Conservation (phyloP, 2,888 invertebrate genomes). For the Sarcophaga variegata region DNA sequence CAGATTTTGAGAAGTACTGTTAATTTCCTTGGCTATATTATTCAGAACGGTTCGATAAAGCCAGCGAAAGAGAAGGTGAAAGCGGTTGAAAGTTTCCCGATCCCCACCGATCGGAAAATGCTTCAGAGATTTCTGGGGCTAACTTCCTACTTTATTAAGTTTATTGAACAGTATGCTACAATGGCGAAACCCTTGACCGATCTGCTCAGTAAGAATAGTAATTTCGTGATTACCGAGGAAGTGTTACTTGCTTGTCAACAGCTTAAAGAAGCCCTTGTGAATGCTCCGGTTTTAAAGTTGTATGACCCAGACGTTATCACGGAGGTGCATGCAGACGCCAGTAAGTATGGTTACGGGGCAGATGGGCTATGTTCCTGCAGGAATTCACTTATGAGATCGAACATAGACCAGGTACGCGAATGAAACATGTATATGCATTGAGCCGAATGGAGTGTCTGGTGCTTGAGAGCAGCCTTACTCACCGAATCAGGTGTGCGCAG, state of each 20-base stretch:
- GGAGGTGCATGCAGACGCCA: slow-evolving; percentile 71
- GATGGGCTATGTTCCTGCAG: slow-evolving; percentile 61
- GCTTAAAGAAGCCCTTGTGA: slow-evolving; percentile 50
- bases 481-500: too few species aligned
- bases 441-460: slow-evolving; percentile 50
- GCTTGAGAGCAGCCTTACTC: neutral
- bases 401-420: slow-evolving; percentile 35
- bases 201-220: slow-evolving; percentile 52
- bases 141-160: slow-evolving; percentile 60
- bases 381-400: slow-evolving; percentile 70
- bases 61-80: slow-evolving; percentile 52
- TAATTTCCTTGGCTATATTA: slow-evolving; percentile 50
- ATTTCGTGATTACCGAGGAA: slow-evolving; percentile 55
- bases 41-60: slow-evolving; percentile 62
- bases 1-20: slow-evolving; percentile 53
- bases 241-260: slow-evolving; percentile 55
- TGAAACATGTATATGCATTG: neutral
- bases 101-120: slow-evolving; percentile 50
- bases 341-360: slow-evolving; percentile 66
- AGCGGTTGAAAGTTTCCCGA: slow-evolving; percentile 55
- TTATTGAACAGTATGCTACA: slow-evolving; percentile 63
- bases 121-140: slow-evolving; percentile 64
- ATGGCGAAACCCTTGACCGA: slow-evolving; percentile 77
- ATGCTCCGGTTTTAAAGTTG: slow-evolving; percentile 67
- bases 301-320: slow-evolving; percentile 64